A percentile compares a stretch with the other conserved stretches of the same genome.
Evolutionary conservation across 2,113 vertebrate genomes (phyloP).

Genomic region (Muntiacus muntjak): DNA sequence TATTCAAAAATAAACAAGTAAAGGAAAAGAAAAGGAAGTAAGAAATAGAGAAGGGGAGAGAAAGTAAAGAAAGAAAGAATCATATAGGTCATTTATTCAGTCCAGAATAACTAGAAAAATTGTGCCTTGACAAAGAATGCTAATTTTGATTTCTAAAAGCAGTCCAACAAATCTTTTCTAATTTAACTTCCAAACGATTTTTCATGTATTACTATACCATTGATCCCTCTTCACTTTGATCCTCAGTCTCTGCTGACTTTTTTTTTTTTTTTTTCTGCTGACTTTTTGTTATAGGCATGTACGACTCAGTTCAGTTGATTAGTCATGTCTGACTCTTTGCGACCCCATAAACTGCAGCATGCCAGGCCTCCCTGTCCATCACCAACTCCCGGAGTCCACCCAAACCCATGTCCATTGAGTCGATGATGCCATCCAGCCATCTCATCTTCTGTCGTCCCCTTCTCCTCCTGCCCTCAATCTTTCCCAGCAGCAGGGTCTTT

Average conservation of each 20-base stretch:
- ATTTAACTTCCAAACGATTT: background rate
- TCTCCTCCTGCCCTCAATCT: too few relatives aligned
- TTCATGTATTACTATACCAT: background rate
- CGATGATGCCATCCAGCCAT: too few relatives aligned
- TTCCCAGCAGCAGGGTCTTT: too few relatives aligned
- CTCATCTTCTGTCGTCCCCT: too few relatives aligned
- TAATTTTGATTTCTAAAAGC: background rate
- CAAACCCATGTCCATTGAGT: too few relatives aligned
- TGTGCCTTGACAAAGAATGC: background rate
- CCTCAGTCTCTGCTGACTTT: background rate
- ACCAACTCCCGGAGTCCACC: too few relatives aligned
- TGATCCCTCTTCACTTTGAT: background rate
- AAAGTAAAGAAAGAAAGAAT: background rate
- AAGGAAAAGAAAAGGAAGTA: background rate
- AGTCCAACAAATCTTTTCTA: background rate
- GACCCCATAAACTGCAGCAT: too few relatives aligned
- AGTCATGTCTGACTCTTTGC: too few relatives aligned
- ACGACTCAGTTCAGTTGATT: background rate
- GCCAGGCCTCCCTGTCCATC: too few relatives aligned
- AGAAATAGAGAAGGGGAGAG: background rate
- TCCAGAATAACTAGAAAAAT: background rate
- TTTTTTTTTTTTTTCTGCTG: background rate
- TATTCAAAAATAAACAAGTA: background rate
- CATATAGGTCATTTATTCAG: background rate
- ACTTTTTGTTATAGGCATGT: background rate